A percentile compares a stretch with the other conserved stretches of the same genome.
These are phyloP conservation scores for Rhodeus uyekii DNA, from an alignment of 2,797 vertebrate genomes.

Conservation along the genomic window DNA sequence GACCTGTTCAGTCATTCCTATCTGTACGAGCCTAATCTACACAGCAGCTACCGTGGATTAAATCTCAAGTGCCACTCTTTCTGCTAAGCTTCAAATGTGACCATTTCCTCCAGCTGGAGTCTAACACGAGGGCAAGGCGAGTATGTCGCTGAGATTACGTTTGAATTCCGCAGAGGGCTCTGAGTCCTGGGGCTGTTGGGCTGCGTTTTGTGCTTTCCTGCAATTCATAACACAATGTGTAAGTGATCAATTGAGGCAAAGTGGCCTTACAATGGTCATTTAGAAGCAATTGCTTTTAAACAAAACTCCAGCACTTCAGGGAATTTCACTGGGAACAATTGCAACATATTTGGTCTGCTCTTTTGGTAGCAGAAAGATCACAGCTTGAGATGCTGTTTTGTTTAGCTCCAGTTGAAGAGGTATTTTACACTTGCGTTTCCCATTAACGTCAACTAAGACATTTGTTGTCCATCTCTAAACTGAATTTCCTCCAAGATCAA, in stretches of 20 bases:
- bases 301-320: constrained; percentile 33
- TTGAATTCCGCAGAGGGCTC: constrained; percentile 9
- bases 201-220: constrained; percentile 31
- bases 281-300: constrained; percentile 62
- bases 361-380: constrained; percentile 15
- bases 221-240: constrained; percentile 57
- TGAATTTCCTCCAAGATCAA: constrained; percentile 11
- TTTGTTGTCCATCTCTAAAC: background rate
- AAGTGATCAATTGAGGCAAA: constrained; percentile 66
- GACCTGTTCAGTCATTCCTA: constrained; percentile 71
- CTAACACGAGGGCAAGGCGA: background rate
- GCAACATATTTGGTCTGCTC: constrained; percentile 55
- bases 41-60: constrained; percentile 64
- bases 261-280: constrained; percentile 62
- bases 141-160: constrained; percentile 7
- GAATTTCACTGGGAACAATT: constrained; percentile 59
- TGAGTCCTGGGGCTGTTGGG: constrained; percentile 15
- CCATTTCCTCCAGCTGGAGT: constrained; percentile 44
- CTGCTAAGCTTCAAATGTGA: constrained; percentile 31
- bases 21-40: constrained; percentile 65
- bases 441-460: background rate
- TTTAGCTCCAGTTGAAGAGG: constrained; percentile 8
- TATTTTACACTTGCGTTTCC: constrained; percentile 3
- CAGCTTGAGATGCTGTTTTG: constrained; percentile 21
- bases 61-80: constrained; percentile 62